phyloP scores from a whole-genome alignment of 2,113 vertebrate genomes.

The Chloropsis cyanopogon region DNA sequence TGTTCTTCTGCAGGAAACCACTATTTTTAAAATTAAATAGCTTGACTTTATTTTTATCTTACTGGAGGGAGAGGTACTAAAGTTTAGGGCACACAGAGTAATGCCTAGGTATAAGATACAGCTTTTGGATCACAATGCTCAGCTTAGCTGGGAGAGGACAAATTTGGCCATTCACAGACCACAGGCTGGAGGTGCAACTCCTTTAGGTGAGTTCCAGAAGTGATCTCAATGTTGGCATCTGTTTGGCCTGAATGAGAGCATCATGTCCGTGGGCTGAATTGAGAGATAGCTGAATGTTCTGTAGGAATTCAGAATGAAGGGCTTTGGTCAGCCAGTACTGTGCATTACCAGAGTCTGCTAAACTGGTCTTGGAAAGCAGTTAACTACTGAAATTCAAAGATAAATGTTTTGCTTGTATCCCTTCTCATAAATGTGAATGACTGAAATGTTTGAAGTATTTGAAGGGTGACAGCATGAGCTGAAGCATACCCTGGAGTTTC shows the following conservation, averaged over 20 bases:
- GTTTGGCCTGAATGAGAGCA: not conserved
- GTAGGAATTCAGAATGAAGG: not conserved
- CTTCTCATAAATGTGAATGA: not conserved
- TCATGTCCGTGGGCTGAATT: rapidly evolving
- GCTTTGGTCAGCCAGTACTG: not conserved
- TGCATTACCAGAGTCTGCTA: not conserved
- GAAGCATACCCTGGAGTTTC: not conserved
- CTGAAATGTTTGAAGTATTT: not conserved
- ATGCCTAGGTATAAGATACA: not conserved
- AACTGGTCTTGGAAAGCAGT: not conserved
- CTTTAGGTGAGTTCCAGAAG: not conserved
- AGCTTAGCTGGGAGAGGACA: not conserved
- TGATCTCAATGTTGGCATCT: not conserved
- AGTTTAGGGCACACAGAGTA: rapidly evolving
- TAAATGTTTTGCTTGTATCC: not conserved
- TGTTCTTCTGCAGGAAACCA: not conserved
- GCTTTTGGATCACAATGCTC: not conserved
- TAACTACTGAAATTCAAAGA: not conserved
- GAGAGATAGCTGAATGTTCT: not conserved
- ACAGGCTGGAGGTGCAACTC: not conserved
- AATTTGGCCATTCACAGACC: not conserved
- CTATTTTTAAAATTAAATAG: not conserved
- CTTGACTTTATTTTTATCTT: not conserved
- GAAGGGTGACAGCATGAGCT: not conserved
- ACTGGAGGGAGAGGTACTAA: not conserved